phyloP scores from a whole-genome alignment of 2,888 invertebrate genomes.

The Clitarchus hookeri region DNA sequence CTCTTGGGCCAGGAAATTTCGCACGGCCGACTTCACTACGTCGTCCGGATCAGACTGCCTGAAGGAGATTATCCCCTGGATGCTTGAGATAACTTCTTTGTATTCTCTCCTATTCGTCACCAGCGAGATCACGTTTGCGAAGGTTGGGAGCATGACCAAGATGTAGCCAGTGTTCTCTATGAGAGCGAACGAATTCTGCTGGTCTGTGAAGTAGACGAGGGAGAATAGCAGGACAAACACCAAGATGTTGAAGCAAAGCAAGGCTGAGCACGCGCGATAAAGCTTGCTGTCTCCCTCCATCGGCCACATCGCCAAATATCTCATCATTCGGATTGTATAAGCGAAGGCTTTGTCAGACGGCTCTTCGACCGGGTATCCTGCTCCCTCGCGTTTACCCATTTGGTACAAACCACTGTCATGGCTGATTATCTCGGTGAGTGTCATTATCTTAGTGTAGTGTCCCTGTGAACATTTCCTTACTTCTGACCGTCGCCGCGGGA shows the following conservation, averaged over 20 bases:
- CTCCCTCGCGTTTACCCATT: background rate
- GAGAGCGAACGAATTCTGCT: background rate
- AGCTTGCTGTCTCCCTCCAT: background rate
- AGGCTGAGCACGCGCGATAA: background rate
- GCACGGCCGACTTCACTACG: background rate
- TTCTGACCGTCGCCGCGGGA: background rate
- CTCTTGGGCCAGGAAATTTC: background rate
- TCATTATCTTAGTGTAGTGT: no score
- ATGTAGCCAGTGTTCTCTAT: background rate
- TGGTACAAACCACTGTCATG: background rate
- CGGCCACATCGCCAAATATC: background rate
- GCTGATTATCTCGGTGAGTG: background rate
- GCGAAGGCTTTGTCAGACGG: background rate
- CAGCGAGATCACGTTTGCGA: background rate
- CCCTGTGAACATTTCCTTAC: background rate
- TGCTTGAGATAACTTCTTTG: background rate
- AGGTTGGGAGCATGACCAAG: background rate
- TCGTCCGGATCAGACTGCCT: background rate
- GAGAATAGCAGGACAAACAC: background rate
- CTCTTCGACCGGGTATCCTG: background rate
- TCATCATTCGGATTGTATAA: background rate
- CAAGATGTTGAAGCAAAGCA: background rate
- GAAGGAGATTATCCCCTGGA: background rate
- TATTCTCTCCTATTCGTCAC: background rate
- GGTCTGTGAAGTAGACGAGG: background rate